Evolutionary conservation across 35 echinoderm and acorn worm species (phyloP).

Genomic region (Anneissia japonica): DNA sequence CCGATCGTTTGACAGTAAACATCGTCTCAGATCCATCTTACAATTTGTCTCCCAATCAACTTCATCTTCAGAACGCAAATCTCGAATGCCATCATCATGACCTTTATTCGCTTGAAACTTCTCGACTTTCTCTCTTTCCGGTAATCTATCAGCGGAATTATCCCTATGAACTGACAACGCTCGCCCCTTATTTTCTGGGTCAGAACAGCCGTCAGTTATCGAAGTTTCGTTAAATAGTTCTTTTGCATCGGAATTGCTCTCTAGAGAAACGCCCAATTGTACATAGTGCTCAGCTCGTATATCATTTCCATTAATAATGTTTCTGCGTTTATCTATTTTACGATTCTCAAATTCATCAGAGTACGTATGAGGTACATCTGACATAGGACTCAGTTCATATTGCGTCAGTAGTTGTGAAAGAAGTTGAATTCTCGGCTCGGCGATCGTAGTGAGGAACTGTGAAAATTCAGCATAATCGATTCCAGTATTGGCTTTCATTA

Average conservation of each 20-base stretch:
- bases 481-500: constrained; percentile 81
- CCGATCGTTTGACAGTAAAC: background rate
- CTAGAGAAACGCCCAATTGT: background rate
- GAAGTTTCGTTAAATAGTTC: background rate
- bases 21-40: background rate
- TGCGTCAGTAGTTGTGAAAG: constrained; percentile 2
- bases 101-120: background rate
- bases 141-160: background rate
- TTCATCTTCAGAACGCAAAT: background rate
- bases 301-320: background rate
- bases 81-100: background rate
- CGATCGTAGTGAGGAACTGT: constrained; percentile 49
- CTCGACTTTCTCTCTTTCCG: background rate
- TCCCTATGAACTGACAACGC: background rate
- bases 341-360: background rate
- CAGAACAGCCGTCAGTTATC: background rate
- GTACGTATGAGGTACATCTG: background rate
- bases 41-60: background rate
- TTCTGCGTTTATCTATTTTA: background rate
- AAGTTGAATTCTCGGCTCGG: constrained; percentile 33
- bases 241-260: background rate
- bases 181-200: background rate
- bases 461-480: constrained; percentile 95
- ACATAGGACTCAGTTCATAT: background rate
- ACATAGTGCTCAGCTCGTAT: background rate